Evolutionary conservation across 2,888 invertebrate species (phyloP).

Genomic region (Leucania comma): DNA sequence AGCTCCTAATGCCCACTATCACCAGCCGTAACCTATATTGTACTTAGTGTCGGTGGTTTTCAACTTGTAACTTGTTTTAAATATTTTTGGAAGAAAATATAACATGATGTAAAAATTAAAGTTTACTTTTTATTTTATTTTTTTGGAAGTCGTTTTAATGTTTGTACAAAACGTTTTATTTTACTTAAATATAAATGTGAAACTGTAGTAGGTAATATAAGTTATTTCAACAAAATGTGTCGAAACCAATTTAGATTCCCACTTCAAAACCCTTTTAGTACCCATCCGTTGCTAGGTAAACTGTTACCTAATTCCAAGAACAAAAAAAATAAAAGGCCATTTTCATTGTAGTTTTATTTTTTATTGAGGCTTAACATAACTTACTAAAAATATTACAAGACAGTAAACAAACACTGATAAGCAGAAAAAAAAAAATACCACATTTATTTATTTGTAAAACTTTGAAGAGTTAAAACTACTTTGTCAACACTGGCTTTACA

Average conservation of each 20-base stretch:
- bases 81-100: no score
- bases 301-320: background rate
- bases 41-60: no score
- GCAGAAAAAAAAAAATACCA: constrained; percentile 21
- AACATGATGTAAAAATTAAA: no score
- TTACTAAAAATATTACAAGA: constrained; percentile 10
- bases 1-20: no score
- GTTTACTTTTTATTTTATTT: no score
- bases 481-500: constrained; percentile 32
- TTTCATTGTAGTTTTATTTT: background rate
- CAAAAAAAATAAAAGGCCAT: background rate
- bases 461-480: constrained; percentile 53
- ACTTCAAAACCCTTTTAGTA: background rate
- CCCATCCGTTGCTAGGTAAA: background rate
- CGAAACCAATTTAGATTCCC: background rate
- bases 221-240: background rate
- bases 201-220: background rate
- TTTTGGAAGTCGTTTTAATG: no score
- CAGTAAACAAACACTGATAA: constrained; percentile 9
- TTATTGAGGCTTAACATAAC: background rate
- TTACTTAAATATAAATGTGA: background rate
- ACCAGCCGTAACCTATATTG: no score
- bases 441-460: no score
- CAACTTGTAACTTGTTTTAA: no score
- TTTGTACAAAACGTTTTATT: no score